These are phyloP conservation scores for Rhegmatorhina hoffmannsi DNA, from an alignment of 2,113 vertebrate species.

Conservation along the genomic window DNA sequence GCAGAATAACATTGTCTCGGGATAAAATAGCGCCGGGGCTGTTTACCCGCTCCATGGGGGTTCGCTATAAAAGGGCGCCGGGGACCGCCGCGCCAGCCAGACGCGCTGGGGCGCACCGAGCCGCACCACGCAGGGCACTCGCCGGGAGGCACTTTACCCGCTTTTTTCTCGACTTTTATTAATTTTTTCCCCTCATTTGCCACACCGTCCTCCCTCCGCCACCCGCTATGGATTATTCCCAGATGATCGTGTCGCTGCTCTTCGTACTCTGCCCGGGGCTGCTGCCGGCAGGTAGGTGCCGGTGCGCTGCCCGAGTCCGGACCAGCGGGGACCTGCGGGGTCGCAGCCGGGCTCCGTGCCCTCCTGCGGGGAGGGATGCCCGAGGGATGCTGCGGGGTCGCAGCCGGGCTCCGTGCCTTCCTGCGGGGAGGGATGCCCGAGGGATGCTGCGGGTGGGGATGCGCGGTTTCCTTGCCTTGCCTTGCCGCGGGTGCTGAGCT, in stretches of 20 bases:
- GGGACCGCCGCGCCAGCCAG: constrained; percentile 66
- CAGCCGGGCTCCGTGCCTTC: too few species aligned
- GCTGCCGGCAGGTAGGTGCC: constrained; percentile 71
- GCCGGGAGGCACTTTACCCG: neutral
- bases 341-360: too few species aligned
- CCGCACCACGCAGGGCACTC: neutral
- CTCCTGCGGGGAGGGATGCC: too few species aligned
- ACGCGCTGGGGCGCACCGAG: constrained; percentile 62
- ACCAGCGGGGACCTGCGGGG: too few species aligned
- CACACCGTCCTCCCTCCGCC: neutral
- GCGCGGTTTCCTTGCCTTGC: neutral
- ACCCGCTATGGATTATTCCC: constrained; percentile 80
- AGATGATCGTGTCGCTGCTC: constrained; percentile 79
- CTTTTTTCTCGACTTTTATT: neutral
- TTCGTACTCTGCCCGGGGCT: constrained; percentile 75
- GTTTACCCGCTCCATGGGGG: constrained; percentile 80
- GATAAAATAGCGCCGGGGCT: constrained; percentile 78
- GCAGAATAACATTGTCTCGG: constrained; percentile 85
- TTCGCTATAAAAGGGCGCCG: constrained; percentile 79
- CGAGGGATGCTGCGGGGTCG: too few species aligned
- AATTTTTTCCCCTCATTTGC: neutral
- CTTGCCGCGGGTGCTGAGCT: neutral
- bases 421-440: too few species aligned
- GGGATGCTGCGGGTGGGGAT: neutral
- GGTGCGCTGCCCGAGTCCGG: neutral